A percentile compares a stretch with the other conserved stretches of the same genome.
Conservation (phyloP, 2,797 vertebrate genomes). For the Eospalax fontanierii region DNA sequence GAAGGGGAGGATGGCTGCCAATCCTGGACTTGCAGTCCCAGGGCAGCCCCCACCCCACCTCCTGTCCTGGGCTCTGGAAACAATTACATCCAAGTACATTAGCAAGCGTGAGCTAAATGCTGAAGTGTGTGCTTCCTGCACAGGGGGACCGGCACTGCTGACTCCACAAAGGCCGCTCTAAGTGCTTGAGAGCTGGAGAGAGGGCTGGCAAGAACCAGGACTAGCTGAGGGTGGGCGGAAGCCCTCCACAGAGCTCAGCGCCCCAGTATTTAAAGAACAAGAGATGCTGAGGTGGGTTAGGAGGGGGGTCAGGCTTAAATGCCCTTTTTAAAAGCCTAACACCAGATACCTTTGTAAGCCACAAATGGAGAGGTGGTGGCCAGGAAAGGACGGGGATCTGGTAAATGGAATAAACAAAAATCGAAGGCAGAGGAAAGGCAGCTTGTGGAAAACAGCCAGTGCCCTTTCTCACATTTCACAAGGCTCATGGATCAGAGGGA, state of each 20-base stretch:
- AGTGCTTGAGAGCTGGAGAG: constrained; percentile 84
- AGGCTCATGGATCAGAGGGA: constrained; percentile 67
- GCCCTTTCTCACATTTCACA: constrained; percentile 61
- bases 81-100: constrained; percentile 88
- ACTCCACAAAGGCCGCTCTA: constrained; percentile 87
- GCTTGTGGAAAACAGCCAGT: constrained; percentile 55
- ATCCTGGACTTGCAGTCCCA: neutral
- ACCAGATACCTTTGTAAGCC: constrained; percentile 62
- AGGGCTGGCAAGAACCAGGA: constrained; percentile 75
- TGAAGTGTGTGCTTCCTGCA: constrained; percentile 89
- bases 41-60: neutral
- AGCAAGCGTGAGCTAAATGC: constrained; percentile 87
- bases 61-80: constrained; percentile 83
- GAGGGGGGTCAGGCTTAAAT: constrained; percentile 60
- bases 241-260: constrained; percentile 33
- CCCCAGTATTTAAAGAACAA: constrained; percentile 51
- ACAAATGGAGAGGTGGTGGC: constrained; percentile 10
- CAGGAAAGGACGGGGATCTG: neutral
- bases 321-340: constrained; percentile 77
- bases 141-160: constrained; percentile 87
- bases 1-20: constrained; percentile 70
- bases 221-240: constrained; percentile 36
- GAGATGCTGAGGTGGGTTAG: neutral
- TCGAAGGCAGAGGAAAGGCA: constrained; percentile 74
- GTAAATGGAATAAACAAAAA: constrained; percentile 80